A percentile compares a stretch with the other conserved stretches of the same genome.
phyloP scores from a whole-genome alignment of 2,888 invertebrate species.

The Cephonodes hylas region DNA sequence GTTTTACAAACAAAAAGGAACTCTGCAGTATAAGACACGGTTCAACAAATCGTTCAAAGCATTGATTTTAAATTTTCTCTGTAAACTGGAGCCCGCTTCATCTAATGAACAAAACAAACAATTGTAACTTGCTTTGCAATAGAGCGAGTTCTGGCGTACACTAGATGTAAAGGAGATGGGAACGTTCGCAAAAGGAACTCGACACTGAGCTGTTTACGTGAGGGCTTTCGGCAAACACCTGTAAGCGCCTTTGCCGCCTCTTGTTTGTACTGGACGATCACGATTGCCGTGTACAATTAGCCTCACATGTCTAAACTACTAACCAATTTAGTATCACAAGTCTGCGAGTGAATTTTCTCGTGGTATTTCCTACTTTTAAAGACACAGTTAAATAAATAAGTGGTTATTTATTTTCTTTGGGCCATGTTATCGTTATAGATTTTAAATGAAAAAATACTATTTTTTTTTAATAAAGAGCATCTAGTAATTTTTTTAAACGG shows the following conservation, averaged over 20 bases:
- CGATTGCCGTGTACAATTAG: conserved; percentile 72
- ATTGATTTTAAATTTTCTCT: not conserved
- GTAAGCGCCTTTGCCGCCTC: conserved; percentile 60
- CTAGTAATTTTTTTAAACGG: no score
- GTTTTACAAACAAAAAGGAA: not conserved
- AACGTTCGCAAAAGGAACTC: conserved; percentile 55
- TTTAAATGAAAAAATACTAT: not conserved
- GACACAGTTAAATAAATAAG: no score
- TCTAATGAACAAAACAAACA: conserved; percentile 22
- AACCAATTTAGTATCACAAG: conserved; percentile 37
- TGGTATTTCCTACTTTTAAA: not conserved
- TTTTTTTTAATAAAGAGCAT: not conserved
- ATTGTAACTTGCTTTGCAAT: conserved; percentile 22
- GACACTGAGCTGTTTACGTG: conserved; percentile 71
- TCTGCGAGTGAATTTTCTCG: conserved; percentile 14
- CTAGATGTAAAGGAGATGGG: conserved; percentile 16
- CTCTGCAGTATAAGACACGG: not conserved
- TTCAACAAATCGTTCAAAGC: not conserved
- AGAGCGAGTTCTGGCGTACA: conserved; percentile 3
- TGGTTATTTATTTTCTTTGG: no score
- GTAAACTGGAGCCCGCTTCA: not conserved
- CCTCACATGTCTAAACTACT: conserved; percentile 62
- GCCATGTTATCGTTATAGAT: no score
- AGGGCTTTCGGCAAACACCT: conserved; percentile 73
- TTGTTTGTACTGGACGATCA: conserved; percentile 69